A percentile compares a stretch with the other conserved stretches of the same genome.
Conservation (phyloP, 1,140 invertebrate species). For the Drosophila arizonae region DNA sequence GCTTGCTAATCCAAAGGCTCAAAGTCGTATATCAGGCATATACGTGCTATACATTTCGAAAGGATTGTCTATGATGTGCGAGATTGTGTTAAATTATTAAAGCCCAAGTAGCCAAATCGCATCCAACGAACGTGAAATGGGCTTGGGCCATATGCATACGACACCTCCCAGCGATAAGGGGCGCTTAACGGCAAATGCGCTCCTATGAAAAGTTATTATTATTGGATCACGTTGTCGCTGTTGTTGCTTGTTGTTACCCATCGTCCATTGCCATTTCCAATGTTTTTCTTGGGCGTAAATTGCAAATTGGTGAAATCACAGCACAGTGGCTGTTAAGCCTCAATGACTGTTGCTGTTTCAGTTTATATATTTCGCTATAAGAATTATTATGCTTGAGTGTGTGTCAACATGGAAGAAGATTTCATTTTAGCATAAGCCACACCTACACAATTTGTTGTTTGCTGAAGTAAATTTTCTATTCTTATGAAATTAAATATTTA, state of each 20-base stretch:
- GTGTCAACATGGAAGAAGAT: too few relatives aligned
- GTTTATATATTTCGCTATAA: conserved; percentile 8
- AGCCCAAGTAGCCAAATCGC: conserved; percentile 9
- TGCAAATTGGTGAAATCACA: conserved; percentile 67
- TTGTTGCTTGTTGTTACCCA: background rate
- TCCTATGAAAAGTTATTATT: conserved; percentile 75
- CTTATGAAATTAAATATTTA: too few relatives aligned
- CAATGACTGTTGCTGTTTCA: conserved; percentile 1
- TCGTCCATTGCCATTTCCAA: conserved; percentile 10
- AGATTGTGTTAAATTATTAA: conserved; percentile 35
- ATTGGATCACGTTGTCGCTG: conserved; percentile 48
- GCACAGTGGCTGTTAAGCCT: conserved; percentile 45
- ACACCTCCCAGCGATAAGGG: conserved; percentile 8
- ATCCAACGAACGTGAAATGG: conserved; percentile 2
- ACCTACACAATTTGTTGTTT: too few relatives aligned
- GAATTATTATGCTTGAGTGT: conserved; percentile 7
- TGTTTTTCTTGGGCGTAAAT: conserved; percentile 34
- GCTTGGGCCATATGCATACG: conserved; percentile 13
- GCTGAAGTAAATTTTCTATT: too few relatives aligned
- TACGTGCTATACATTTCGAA: conserved; percentile 29
- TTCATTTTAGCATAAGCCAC: too few relatives aligned
- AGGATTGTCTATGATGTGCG: conserved; percentile 26
- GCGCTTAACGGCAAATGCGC: conserved; percentile 54
- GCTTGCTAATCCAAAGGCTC: background rate
- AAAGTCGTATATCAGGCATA: conserved; percentile 13